Conservation (phyloP, 2,888 invertebrate genomes). For the Odiellus spinosus region DNA sequence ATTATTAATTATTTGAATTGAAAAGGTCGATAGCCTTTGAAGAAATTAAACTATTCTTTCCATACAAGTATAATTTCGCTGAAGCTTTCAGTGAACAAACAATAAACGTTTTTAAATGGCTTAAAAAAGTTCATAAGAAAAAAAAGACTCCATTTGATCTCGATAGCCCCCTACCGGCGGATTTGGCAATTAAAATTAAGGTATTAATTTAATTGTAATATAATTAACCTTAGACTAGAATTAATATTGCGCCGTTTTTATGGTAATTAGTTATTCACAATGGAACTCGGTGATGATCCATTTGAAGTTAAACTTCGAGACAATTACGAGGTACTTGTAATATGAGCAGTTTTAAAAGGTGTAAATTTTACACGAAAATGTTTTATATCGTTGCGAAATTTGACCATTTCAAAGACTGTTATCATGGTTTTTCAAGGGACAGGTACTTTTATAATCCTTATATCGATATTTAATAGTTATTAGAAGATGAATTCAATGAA, state of each 20-base stretch:
- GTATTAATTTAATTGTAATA: slow-evolving; percentile 20
- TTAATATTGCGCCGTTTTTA: slow-evolving; percentile 4
- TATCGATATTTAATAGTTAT: slow-evolving; percentile 32
- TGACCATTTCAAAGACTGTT: too few relatives aligned
- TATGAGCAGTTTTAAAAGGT: too few relatives aligned
- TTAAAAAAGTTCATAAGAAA: slow-evolving; percentile 60
- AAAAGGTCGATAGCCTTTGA: slow-evolving; percentile 11
- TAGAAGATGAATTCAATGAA: slow-evolving; percentile 90
- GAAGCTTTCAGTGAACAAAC: slow-evolving; percentile 75
- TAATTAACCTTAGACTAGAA: too few relatives aligned
- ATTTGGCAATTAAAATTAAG: slow-evolving; percentile 67
- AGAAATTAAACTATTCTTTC: slow-evolving; percentile 39
- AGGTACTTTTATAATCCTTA: neutral
- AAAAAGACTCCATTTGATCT: slow-evolving; percentile 47
- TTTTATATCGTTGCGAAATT: too few relatives aligned
- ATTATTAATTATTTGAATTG: too few relatives aligned
- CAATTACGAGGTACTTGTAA: slow-evolving; percentile 55
- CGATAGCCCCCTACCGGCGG: slow-evolving; percentile 62
- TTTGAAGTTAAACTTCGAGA: slow-evolving; percentile 92
- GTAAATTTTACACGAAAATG: too few relatives aligned
- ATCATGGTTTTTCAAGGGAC: too few relatives aligned
- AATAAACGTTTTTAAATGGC: slow-evolving; percentile 67
- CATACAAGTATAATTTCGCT: slow-evolving; percentile 72
- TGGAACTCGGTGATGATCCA: slow-evolving; percentile 94
- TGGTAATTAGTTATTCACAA: slow-evolving; percentile 55